Evolutionary conservation across 53 echinoderm and acorn worm species (phyloP), one percentile per base, ranked within the genome.

Genomic region (Patiria pectinifera): DNA sequence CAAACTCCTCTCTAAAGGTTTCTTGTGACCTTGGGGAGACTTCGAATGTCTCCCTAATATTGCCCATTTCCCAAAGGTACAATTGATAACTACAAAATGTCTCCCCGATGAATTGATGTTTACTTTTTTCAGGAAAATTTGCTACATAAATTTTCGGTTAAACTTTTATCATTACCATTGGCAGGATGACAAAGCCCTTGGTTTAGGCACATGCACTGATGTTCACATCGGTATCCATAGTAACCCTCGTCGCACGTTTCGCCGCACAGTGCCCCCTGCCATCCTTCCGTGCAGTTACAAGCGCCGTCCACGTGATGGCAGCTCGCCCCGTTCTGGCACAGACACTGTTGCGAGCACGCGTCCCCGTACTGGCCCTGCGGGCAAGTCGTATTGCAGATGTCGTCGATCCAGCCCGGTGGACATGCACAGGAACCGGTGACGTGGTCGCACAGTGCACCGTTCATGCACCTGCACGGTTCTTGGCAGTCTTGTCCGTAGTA

Each of bases 291-390:
- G 49, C 97, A 97, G 45, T 76, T 92, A 61, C 97, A 97, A 7
- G 97, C 90, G 43, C 97, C 97, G 48, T 95, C 92, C 2, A 95
- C 70, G 47, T 94, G 93, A 63, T 86, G 80, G 82, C 96, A 96
- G 72, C 58, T 66, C 3, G 85, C 97, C 3, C 72, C 94, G 71
- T 97, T 94, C 14, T n/a, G 46, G 80, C 97, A 97, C 45, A 62
- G 76, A 48, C 97, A 97, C 11, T n/a, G 61, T 15, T 71, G 59
- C 7, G 49, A 10, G 87, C 97, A 97, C 4, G 35, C 71, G 10
- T 58, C 19, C 85, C 94, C 69, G 76, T 62, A 87, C 24, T 46
- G 23, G 11, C 89, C 93, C 6, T 61, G 43, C 14, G 87, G 91
- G 80, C 95, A 95, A 21, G 84, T 76, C 60, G n/a, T 58, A 18